These are phyloP conservation scores for Erebia palarica DNA, from an alignment of 2,888 invertebrate species.

Conservation along the genomic window DNA sequence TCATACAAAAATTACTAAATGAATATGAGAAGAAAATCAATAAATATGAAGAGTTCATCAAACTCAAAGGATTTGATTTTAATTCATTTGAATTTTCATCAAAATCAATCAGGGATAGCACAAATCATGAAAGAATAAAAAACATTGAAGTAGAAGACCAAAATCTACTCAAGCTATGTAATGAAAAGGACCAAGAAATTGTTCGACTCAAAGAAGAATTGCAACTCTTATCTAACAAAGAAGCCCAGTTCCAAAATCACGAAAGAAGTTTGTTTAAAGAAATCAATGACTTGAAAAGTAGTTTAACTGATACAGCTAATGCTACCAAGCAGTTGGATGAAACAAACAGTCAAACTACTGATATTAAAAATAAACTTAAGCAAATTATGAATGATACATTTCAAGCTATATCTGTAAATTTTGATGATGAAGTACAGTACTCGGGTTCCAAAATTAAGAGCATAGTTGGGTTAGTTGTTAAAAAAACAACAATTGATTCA, in stretches of 20 bases:
- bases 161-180: conserved; percentile 45
- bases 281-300: conserved; percentile 49
- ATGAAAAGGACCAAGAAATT: conserved; percentile 52
- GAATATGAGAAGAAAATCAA: conserved; percentile 75
- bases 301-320: conserved; percentile 34
- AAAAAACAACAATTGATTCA: conserved; percentile 63
- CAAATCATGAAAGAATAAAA: conserved; percentile 44
- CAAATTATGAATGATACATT: conserved; percentile 71
- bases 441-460: conserved; percentile 61
- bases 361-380: conserved; percentile 49
- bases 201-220: conserved; percentile 50
- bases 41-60: conserved; percentile 62
- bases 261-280: conserved; percentile 44
- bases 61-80: conserved; percentile 47
- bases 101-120: conserved; percentile 17
- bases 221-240: conserved; percentile 42
- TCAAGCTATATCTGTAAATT: conserved; percentile 61
- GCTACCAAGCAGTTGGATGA: conserved; percentile 45
- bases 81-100: conserved; percentile 31
- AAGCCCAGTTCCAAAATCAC: conserved; percentile 32
- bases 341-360: conserved; percentile 30
- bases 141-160: conserved; percentile 1
- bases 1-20: conserved; percentile 61
- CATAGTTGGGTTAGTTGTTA: conserved; percentile 62
- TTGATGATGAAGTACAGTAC: conserved; percentile 57